phyloP scores from a whole-genome alignment of 2,888 invertebrate genomes.

The Tinea pellionella region DNA sequence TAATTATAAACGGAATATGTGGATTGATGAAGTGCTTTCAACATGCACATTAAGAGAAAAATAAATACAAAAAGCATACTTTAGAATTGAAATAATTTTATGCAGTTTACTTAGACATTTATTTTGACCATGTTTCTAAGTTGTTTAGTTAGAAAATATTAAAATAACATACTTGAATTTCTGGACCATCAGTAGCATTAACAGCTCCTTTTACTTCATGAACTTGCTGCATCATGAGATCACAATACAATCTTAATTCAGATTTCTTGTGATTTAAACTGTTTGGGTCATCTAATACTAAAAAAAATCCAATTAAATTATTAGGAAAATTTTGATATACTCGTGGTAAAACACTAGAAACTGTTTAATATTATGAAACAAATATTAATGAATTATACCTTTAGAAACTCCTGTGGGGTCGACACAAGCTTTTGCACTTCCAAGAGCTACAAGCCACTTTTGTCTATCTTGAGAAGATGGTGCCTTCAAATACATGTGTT shows the following conservation, averaged over 20 bases:
- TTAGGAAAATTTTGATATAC: not conserved
- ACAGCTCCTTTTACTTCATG: constrained; percentile 78
- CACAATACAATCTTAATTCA: constrained; percentile 82
- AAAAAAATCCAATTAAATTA: constrained; percentile 24
- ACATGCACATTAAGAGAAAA: too few relatives aligned
- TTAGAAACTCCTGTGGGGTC: constrained; percentile 38
- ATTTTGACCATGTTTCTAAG: too few relatives aligned
- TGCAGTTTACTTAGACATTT: too few relatives aligned
- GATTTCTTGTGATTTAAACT: constrained; percentile 79
- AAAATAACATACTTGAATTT: constrained; percentile 60
- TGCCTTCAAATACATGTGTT: constrained; percentile 82
- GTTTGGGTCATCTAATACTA: constrained; percentile 65
- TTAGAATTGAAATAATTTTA: too few relatives aligned
- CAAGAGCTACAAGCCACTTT: constrained; percentile 84
- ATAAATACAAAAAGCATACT: too few relatives aligned
- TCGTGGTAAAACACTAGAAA: not conserved
- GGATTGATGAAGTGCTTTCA: too few relatives aligned
- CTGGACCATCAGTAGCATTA: constrained; percentile 65
- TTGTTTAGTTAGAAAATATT: too few relatives aligned
- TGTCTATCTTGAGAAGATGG: constrained; percentile 82
- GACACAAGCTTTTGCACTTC: constrained; percentile 82
- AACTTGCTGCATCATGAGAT: constrained; percentile 86
- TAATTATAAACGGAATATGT: not conserved
- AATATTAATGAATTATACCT: constrained; percentile 8
- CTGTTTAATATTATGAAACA: not conserved